These are phyloP conservation scores for Cantharis nigra DNA, from an alignment of 2,888 invertebrate species.

Conservation along the genomic window DNA sequence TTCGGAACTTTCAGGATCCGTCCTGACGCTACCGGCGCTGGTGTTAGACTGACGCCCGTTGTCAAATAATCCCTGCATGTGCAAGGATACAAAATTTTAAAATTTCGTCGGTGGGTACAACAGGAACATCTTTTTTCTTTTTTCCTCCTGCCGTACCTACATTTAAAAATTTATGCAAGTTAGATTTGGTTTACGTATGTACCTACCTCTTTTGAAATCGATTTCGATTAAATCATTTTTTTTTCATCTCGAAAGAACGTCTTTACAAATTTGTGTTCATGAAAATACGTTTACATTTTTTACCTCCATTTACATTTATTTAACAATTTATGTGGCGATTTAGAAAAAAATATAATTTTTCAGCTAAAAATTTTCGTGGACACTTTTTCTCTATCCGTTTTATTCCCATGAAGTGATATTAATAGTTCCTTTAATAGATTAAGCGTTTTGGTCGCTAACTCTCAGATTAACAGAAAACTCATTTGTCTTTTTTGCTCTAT, in stretches of 20 bases:
- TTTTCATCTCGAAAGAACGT: background rate
- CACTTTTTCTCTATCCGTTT: background rate
- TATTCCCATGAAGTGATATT: background rate
- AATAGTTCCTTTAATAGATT: background rate
- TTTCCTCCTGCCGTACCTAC: background rate
- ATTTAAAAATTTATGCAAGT: background rate
- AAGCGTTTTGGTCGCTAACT: background rate
- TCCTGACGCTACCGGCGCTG: conserved; percentile 31
- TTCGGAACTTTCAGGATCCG: background rate
- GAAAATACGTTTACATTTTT: background rate
- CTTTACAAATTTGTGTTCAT: background rate
- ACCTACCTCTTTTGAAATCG: background rate
- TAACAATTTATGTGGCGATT: background rate
- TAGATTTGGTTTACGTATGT: background rate
- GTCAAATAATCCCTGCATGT: conserved; percentile 14
- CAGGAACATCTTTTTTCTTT: background rate
- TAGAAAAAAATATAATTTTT: background rate
- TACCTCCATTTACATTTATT: background rate
- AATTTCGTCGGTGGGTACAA: background rate
- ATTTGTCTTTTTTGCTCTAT: background rate
- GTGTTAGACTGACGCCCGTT: conserved; percentile 27
- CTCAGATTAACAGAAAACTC: background rate
- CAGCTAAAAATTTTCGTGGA: background rate
- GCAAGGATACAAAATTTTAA: background rate
- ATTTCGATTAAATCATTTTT: background rate